Evolutionary conservation across 2,113 vertebrate species (phyloP).

Genomic region (Strix uralensis): DNA sequence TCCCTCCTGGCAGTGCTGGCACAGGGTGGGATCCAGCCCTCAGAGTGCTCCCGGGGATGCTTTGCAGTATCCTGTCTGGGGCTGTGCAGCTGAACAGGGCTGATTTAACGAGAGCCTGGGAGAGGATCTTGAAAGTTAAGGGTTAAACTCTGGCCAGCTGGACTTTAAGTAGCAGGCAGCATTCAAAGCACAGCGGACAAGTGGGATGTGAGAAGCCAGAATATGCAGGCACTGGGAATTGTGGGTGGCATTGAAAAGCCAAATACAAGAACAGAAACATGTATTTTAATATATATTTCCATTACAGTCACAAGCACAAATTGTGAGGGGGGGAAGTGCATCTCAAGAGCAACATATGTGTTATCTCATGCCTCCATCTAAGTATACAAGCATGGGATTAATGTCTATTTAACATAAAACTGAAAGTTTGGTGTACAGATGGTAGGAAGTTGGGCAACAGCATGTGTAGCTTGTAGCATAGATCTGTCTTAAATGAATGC

Average conservation of each 20-base stretch:
- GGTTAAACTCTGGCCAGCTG: constrained; percentile 11
- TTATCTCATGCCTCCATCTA: constrained; percentile 12
- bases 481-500: neutral
- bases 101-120: neutral
- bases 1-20: neutral
- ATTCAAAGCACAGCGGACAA: neutral
- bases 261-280: constrained; percentile 7
- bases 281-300: neutral
- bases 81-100: neutral
- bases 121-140: neutral
- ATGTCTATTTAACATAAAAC: neutral
- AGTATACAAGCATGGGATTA: constrained; percentile 1
- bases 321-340: neutral
- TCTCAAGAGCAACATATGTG: constrained; percentile 26
- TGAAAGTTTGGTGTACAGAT: constrained; percentile 14
- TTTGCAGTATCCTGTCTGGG: neutral
- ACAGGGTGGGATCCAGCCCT: fast-evolving
- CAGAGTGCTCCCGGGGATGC: neutral
- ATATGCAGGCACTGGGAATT: constrained; percentile 10
- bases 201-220: constrained; percentile 57
- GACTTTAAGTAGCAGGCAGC: neutral
- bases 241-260: constrained; percentile 43
- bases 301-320: constrained; percentile 17
- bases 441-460: constrained; percentile 36
- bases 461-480: neutral